Evolutionary conservation across 2,113 vertebrate species (phyloP).

Genomic region (Oryzias javanicus): DNA sequence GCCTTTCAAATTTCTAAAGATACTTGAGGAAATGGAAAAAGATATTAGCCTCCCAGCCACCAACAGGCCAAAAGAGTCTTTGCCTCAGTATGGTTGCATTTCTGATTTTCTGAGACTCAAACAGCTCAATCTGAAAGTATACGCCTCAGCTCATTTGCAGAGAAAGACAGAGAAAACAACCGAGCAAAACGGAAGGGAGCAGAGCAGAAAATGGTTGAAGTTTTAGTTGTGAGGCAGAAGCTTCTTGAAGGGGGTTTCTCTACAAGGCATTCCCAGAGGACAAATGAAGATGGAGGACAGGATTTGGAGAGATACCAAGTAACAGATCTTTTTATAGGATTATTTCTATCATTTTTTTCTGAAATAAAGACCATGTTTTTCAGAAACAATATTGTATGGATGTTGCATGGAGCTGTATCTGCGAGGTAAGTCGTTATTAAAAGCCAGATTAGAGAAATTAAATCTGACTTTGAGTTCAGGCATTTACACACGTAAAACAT

Average conservation of each 20-base stretch:
- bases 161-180: conserved; percentile 40
- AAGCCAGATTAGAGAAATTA: too few relatives aligned
- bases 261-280: conserved; percentile 40
- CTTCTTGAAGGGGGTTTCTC: conserved; percentile 34
- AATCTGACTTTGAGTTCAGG: too few relatives aligned
- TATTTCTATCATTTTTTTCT: conserved; percentile 18
- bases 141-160: conserved; percentile 42
- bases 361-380: conserved; percentile 26
- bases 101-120: too few relatives aligned
- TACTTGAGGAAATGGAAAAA: too few relatives aligned
- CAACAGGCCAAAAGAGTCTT: too few relatives aligned
- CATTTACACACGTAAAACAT: too few relatives aligned
- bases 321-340: conserved; percentile 31
- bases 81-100: neutral
- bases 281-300: conserved; percentile 28
- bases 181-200: conserved; percentile 33
- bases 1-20: too few relatives aligned
- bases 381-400: conserved; percentile 14
- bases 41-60: too few relatives aligned
- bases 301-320: conserved; percentile 31
- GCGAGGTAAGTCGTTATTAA: too few relatives aligned
- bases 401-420: neutral
- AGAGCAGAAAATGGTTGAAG: conserved; percentile 39
- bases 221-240: conserved; percentile 53
- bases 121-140: too few relatives aligned